phyloP scores from a whole-genome alignment of 2,797 vertebrate species.

The Poeciliopsis presidionis region DNA sequence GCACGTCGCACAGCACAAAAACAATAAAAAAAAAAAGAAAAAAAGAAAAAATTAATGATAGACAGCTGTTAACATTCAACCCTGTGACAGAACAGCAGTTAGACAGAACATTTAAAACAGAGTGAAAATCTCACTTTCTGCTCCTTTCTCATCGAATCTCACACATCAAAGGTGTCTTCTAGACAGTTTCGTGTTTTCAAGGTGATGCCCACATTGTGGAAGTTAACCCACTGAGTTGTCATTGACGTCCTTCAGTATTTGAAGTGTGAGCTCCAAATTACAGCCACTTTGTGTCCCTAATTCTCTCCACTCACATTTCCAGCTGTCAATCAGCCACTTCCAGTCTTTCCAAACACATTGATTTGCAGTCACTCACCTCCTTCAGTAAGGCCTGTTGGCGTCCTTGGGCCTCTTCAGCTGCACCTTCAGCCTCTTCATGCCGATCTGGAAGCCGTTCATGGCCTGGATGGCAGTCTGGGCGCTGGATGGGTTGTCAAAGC shows the following conservation, averaged over 20 bases:
- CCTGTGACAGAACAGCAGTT: slow-evolving; percentile 76
- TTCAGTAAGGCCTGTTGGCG: slow-evolving; percentile 96
- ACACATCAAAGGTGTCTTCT: slow-evolving; percentile 34
- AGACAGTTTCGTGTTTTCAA: slow-evolving; percentile 33
- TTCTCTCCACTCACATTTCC: slow-evolving; percentile 47
- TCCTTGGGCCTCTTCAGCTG: slow-evolving; percentile 99
- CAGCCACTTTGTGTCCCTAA: slow-evolving; percentile 54
- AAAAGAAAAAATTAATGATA: slow-evolving; percentile 78
- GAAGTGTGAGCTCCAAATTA: slow-evolving; percentile 53
- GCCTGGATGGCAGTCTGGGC: slow-evolving; percentile 99
- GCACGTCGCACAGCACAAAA: slow-evolving; percentile 84
- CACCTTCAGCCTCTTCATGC: slow-evolving; percentile 99
- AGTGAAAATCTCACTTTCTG: slow-evolving; percentile 26
- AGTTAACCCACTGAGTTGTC: slow-evolving; percentile 65
- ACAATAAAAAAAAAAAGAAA: slow-evolving; percentile 64
- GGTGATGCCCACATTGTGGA: slow-evolving; percentile 59
- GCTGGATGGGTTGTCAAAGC: slow-evolving; percentile 97
- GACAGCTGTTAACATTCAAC: slow-evolving; percentile 68
- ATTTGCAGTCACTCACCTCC: slow-evolving; percentile 63
- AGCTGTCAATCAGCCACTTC: slow-evolving; percentile 51
- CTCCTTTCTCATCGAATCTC: slow-evolving; percentile 28
- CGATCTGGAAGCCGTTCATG: slow-evolving; percentile 99
- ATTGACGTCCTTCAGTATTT: slow-evolving; percentile 61
- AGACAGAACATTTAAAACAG: slow-evolving; percentile 64
- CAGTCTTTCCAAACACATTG: slow-evolving; percentile 18